These are phyloP conservation scores for Lutjanus campechanus DNA, from an alignment of 2,797 vertebrate genomes.

Conservation along the genomic window DNA sequence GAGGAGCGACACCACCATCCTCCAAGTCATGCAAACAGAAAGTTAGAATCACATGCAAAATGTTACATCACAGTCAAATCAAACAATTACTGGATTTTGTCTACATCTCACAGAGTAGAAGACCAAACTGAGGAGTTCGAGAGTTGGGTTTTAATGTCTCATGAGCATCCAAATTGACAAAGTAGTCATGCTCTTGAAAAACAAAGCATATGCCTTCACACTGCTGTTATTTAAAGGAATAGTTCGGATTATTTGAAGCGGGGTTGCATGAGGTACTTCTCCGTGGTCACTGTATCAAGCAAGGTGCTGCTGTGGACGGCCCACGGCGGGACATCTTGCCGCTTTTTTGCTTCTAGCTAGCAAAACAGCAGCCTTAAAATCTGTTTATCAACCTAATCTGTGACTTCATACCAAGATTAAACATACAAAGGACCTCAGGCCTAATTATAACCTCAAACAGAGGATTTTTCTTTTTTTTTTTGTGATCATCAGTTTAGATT, in stretches of 20 bases:
- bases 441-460: no score
- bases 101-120: conserved; percentile 57
- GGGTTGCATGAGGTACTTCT: no score
- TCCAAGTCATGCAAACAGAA: conserved; percentile 42
- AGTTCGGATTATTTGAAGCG: neutral
- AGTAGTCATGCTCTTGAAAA: conserved; percentile 67
- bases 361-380: no score
- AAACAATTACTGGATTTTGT: conserved; percentile 35
- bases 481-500: no score
- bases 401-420: no score
- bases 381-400: no score
- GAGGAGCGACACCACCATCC: neutral
- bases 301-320: no score
- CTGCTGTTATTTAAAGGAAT: conserved; percentile 3
- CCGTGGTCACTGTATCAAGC: no score
- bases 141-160: conserved; percentile 11
- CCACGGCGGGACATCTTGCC: no score
- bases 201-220: conserved; percentile 31
- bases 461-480: no score
- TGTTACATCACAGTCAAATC: conserved; percentile 26
- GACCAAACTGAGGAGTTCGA: conserved; percentile 25
- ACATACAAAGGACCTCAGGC: no score
- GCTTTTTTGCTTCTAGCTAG: no score
- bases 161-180: conserved; percentile 35
- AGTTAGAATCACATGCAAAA: conserved; percentile 52